Percentiles rank a stretch among this genome's conserved stretches.
phyloP scores from a whole-genome alignment of 2,113 vertebrate species.

The Nematolebias whitei region DNA sequence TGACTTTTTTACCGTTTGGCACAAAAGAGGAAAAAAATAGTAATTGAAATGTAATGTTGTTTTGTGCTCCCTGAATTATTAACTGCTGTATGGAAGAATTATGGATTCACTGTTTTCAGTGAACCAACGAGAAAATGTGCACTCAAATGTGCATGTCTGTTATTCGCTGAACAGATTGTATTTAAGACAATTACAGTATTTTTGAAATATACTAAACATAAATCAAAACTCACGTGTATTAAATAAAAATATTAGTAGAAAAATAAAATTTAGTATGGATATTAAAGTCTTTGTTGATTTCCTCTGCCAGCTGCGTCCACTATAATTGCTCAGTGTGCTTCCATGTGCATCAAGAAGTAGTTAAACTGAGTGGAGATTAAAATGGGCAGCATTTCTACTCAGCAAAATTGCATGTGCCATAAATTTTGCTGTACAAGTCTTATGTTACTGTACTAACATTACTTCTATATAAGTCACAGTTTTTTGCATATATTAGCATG shows the following conservation, averaged over 20 bases:
- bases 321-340: slow-evolving; percentile 8
- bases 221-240: not conserved
- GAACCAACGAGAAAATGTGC: not conserved
- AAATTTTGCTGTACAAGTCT: no score
- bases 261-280: not conserved
- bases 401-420: no score
- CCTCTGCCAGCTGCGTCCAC: not conserved
- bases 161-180: no score
- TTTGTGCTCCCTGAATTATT: not conserved
- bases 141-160: not conserved
- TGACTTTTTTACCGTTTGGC: not conserved
- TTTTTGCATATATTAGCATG: no score
- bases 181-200: no score
- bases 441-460: no score
- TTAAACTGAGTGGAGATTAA: not conserved
- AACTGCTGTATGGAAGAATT: not conserved
- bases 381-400: no score
- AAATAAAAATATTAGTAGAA: not conserved
- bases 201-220: not conserved
- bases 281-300: not conserved
- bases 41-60: not conserved
- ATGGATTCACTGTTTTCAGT: not conserved
- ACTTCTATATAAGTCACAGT: no score
- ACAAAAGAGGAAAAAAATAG: not conserved
- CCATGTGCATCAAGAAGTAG: slow-evolving; percentile 4